Conservation (phyloP, 92 coral and sea anemone genomes). For the Palythoa grandis region DNA sequence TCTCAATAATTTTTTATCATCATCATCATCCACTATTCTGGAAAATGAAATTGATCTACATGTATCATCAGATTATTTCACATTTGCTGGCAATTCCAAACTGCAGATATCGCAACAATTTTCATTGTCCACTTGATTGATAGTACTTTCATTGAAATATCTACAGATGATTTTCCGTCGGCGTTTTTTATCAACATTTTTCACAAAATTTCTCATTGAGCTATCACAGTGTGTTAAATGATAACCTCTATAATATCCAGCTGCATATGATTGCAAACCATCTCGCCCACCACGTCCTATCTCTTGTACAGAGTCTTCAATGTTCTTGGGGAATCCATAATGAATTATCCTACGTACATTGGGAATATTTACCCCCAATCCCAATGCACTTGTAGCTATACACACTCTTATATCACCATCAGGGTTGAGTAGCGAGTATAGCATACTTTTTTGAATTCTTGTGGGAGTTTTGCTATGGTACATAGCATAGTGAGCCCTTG, state of each 20-base stretch:
- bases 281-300: constrained; percentile 68
- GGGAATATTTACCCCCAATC: constrained; percentile 69
- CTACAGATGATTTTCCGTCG: constrained; percentile 16
- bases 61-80: neutral
- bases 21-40: neutral
- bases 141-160: constrained; percentile 45
- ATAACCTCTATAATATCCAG: constrained; percentile 51
- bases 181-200: constrained; percentile 42
- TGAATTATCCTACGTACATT: constrained; percentile 54
- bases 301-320: constrained; percentile 64
- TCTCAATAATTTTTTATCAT: constrained; percentile 26
- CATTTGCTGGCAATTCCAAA: neutral
- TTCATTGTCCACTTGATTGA: neutral
- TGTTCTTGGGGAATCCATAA: constrained; percentile 60
- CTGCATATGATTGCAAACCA: constrained; percentile 41
- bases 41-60: neutral
- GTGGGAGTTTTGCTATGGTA: constrained; percentile 62
- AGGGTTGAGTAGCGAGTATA: constrained; percentile 24
- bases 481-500: constrained; percentile 45
- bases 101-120: constrained; percentile 16
- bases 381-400: constrained; percentile 66
- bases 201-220: constrained; percentile 53
- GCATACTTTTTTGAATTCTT: constrained; percentile 45
- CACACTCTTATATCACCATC: constrained; percentile 44
- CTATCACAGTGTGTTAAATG: constrained; percentile 64